These are phyloP conservation scores for Dimorphilus gyrociliatus DNA, from an alignment of 2,888 invertebrate genomes.

Conservation along the genomic window DNA sequence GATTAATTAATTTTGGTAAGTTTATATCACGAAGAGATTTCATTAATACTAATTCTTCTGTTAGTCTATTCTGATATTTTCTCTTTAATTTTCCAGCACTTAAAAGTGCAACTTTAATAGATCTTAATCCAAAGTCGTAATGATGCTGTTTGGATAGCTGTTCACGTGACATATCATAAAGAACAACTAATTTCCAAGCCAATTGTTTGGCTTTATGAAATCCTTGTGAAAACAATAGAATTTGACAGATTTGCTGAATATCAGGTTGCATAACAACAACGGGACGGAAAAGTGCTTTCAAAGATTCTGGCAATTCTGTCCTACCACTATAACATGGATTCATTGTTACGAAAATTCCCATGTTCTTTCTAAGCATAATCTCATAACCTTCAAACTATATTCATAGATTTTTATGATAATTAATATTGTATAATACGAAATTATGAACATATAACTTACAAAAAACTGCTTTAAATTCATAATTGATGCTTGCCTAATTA, in stretches of 20 bases:
- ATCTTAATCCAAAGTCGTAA: slow-evolving; percentile 9
- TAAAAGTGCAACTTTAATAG: slow-evolving; percentile 7
- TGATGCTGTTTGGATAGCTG: slow-evolving; percentile 9
- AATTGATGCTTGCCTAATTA: slow-evolving; percentile 7
- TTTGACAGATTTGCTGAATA: slow-evolving; percentile 7
- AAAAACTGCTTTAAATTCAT: slow-evolving; percentile 3
- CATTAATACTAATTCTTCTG: slow-evolving; percentile 7
- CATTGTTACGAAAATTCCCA: slow-evolving; percentile 2
- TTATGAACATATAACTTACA: no score
- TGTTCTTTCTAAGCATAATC: not conserved
- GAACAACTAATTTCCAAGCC: slow-evolving; percentile 8
- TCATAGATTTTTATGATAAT: no score
- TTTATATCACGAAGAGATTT: slow-evolving; percentile 8
- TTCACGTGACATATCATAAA: slow-evolving; percentile 8
- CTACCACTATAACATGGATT: slow-evolving; percentile 6
- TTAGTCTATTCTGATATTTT: not conserved
- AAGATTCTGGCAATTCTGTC: slow-evolving; percentile 8
- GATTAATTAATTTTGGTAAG: slow-evolving; percentile 8
- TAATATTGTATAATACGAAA: no score
- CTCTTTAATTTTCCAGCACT: slow-evolving; percentile 7
- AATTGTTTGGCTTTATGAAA: slow-evolving; percentile 9
- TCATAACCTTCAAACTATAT: not conserved
- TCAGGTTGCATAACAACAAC: slow-evolving; percentile 10
- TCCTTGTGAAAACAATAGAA: slow-evolving; percentile 9
- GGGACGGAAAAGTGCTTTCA: slow-evolving; percentile 9